Evolutionary conservation across 2,888 invertebrate species (phyloP), one percentile per base, ranked within the genome.

Genomic region (Cistogaster globosa): DNA sequence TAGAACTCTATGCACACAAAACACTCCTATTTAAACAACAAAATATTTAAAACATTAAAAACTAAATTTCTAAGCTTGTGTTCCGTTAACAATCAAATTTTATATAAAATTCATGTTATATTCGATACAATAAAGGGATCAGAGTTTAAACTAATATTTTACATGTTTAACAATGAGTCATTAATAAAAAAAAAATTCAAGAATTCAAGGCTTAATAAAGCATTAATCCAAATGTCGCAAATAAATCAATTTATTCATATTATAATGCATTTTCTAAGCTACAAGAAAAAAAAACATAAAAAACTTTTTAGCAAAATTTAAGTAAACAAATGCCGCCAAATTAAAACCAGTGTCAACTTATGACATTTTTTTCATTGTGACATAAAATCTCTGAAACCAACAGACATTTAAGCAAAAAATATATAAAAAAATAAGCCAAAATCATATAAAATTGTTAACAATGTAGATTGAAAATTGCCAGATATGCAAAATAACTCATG

Each of bases 181-280:
- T 65, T 65, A 20, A 58, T 26, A 72, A 36, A 72, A 12, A n/a
- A 67, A 51, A 55, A 36, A 71, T 20, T 51, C 0, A 71, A 71
- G 45, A 60, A 79, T 75, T 85, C 85, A 85, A 85, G 82, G 85
- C 65, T 76, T 82, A 20, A 71, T 48, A 79, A 71, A 82, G 65
- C 82, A 82, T 85, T 85, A 82, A 82, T 75, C 67, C 45, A 62
- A 85, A 85, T 79, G 82, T 62, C 71, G 55, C 60, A 78, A 85
- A 85, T 82, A 82, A 85, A 85, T 85, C 85, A 85, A 79, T 79
- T 85, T 79, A 79, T 79, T 85, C 75, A 82, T 76, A 75, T 85
- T 75, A 62, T 65, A 78, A 65, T 75, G 71, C 82, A 82, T 82
- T 82, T 67, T 68, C 48, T 68, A 32, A 71, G 71, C 38, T 26